Evolutionary conservation across 2,113 vertebrate species (phyloP).

Genomic region (Pseudorhombus dupliciocellatus): DNA sequence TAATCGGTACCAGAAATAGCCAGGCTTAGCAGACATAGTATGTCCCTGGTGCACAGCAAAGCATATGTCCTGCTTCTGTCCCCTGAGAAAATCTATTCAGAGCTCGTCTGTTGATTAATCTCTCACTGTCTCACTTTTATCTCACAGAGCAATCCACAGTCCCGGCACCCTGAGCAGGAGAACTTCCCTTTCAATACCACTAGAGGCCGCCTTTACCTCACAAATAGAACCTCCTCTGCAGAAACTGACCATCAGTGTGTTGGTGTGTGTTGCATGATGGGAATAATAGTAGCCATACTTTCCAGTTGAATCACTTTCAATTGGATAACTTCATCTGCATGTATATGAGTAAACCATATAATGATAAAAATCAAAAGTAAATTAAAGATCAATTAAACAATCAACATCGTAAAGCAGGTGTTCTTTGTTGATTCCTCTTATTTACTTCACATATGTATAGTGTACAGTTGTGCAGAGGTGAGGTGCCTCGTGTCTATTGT

Average conservation of each 20-base stretch:
- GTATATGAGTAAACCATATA: too few relatives aligned
- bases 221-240: background rate
- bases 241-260: background rate
- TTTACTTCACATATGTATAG: too few relatives aligned
- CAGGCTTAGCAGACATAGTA: conserved; percentile 16
- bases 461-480: too few relatives aligned
- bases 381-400: too few relatives aligned
- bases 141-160: background rate
- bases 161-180: background rate
- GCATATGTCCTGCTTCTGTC: conserved; percentile 24
- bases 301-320: too few relatives aligned
- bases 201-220: conserved; percentile 43
- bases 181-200: conserved; percentile 20
- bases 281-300: too few relatives aligned
- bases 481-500: background rate
- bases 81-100: conserved; percentile 10
- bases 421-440: too few relatives aligned
- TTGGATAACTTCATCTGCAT: too few relatives aligned
- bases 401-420: too few relatives aligned
- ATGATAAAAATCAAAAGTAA: too few relatives aligned
- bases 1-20: conserved; percentile 9
- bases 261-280: background rate
- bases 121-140: background rate
- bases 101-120: conserved; percentile 20
- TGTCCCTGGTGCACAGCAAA: conserved; percentile 1